These are phyloP conservation scores for Rotaria macrura DNA, from an alignment of 2,888 invertebrate species.

Conservation along the genomic window DNA sequence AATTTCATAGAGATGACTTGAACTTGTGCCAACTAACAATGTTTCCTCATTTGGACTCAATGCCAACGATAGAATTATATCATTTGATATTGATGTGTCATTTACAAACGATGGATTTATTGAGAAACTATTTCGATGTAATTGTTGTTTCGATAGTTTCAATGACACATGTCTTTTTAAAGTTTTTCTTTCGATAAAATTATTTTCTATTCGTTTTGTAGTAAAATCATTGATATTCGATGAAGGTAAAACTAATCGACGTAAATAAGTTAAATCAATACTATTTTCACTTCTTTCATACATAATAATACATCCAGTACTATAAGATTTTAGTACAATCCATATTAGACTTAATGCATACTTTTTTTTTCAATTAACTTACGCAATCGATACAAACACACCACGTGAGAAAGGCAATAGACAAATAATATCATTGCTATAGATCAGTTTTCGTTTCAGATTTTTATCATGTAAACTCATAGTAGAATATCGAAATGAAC, in stretches of 20 bases:
- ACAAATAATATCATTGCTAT: neutral
- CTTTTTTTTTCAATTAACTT: neutral
- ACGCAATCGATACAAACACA: neutral
- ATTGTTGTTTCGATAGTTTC: neutral
- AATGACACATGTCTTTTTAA: neutral
- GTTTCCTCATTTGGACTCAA: conserved; percentile 11
- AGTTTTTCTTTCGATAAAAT: neutral
- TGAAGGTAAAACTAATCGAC: neutral
- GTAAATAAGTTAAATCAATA: neutral
- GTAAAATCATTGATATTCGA: neutral
- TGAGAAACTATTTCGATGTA: too few relatives aligned
- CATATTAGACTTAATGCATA: too few relatives aligned
- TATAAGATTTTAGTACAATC: neutral
- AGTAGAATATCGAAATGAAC: neutral
- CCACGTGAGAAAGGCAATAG: neutral
- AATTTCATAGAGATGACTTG: neutral
- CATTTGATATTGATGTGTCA: neutral
- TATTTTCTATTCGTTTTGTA: neutral
- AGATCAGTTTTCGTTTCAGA: neutral
- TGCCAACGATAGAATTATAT: neutral
- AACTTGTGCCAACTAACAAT: neutral
- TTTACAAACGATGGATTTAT: too few relatives aligned
- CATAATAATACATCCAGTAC: neutral
- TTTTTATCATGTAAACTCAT: neutral
- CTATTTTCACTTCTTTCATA: neutral